Evolutionary conservation across 2,797 vertebrate genomes (phyloP), one percentile per base, ranked within the genome.

Genomic region (Pterois miles): DNA sequence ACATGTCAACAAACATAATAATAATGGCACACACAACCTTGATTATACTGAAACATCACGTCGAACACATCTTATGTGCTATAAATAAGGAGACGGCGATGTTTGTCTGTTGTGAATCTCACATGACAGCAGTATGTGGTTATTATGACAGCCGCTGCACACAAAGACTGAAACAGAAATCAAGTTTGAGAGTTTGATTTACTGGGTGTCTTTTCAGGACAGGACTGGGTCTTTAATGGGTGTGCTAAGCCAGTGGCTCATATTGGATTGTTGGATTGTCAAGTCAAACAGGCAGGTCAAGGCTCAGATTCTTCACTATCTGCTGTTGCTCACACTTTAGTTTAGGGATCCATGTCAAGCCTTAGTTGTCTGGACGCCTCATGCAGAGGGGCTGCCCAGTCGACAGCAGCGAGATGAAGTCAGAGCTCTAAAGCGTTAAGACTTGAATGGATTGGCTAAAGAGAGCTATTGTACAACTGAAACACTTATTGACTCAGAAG

Each of bases 331-430:
- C 94, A 96, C 94, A 95, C 94, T 95, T 95, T 95, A 95, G 92
- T 96, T 95, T 94, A 95, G 86, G 95, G 95, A 95, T 95, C 95
- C 95, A 94, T 94, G 88, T 94, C 92, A 92, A 92, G 91, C 92
- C 89, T 92, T 94, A 90, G 86, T 87, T 86, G 74, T 90, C 86
- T 92, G 88, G 83, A 90, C 54, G 67, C 86, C 90, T 92, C 87
- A 80, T 91, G 91, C 89, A 88, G 81, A 89, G 81, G 78, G 82
- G 87, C 89, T 81, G 85, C 77, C 87, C 86, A 88, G 86, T 85
- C 27, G 78, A 87, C 71, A 89, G 87, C 78, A 82, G 86, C 86
- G 65, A 86, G 78, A 86, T 89, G 74, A 86, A 91, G 86, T 91
- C 90, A 65, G 89, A 89, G 84, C 84, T 91, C 88, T 89, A 88